Percentiles rank a stretch among this genome's conserved stretches.
Conservation (phyloP, 2,797 vertebrate species). For the Odontamblyopus rebecca region DNA sequence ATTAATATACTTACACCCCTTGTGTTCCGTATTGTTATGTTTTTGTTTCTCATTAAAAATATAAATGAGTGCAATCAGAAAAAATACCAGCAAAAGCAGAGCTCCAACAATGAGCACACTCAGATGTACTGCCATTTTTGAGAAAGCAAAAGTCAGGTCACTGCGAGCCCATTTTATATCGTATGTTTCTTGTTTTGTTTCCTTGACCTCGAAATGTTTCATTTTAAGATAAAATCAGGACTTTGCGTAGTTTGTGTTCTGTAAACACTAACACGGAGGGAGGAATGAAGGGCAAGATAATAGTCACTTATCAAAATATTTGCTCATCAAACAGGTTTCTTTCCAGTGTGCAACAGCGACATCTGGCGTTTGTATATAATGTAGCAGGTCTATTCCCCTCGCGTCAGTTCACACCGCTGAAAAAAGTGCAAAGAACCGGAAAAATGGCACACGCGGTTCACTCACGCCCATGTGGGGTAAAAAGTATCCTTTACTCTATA, state of each 20-base stretch:
- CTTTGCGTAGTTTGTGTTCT: neutral
- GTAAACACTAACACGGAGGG: neutral
- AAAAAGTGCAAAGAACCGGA: neutral
- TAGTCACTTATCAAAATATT: neutral
- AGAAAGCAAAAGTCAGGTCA: conserved; percentile 22
- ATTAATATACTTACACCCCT: conserved; percentile 24
- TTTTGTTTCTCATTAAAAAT: conserved; percentile 30
- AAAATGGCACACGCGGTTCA: neutral
- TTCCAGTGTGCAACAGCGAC: neutral
- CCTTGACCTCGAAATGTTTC: conserved; percentile 55
- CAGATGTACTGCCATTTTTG: conserved; percentile 50
- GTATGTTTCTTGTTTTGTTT: conserved; percentile 17
- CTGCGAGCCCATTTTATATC: conserved; percentile 56
- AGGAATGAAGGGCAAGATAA: neutral
- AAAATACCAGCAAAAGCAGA: conserved; percentile 53
- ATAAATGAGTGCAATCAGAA: conserved; percentile 49
- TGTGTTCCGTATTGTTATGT: conserved; percentile 27
- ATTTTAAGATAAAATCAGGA: neutral
- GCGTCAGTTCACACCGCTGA: neutral
- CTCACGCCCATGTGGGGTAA: neutral
- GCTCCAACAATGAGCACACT: conserved; percentile 52
- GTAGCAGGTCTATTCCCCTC: neutral
- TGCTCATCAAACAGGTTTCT: neutral
- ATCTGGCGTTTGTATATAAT: neutral
- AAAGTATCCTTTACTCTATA: too few species aligned